Conservation (phyloP, 2,113 vertebrate species). For the Stomatorhinus ivindoensis region DNA sequence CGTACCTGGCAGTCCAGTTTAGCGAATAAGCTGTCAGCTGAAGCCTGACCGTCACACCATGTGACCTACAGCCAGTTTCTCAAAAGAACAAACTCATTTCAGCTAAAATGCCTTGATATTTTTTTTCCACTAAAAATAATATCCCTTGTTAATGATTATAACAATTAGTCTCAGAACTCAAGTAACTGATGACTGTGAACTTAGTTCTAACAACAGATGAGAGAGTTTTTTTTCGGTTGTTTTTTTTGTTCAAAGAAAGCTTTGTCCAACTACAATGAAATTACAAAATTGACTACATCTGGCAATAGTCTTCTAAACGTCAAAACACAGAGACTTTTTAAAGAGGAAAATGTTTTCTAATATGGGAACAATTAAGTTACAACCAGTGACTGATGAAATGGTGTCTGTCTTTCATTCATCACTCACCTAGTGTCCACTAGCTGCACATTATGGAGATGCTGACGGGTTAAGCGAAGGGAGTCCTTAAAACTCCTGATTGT, state of each 20-base stretch:
- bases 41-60: background rate
- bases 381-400: background rate
- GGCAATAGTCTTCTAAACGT: constrained; percentile 49
- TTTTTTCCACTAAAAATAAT: background rate
- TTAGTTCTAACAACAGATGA: constrained; percentile 14
- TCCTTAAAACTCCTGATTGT: background rate
- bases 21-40: background rate
- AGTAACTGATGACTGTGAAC: background rate
- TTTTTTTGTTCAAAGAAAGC: background rate
- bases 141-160: background rate
- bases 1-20: background rate
- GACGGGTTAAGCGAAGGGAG: background rate
- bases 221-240: background rate
- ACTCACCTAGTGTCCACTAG: background rate
- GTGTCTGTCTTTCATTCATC: background rate
- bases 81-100: background rate
- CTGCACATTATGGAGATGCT: background rate
- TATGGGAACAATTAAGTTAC: constrained; percentile 62
- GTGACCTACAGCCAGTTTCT: background rate
- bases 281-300: constrained; percentile 55
- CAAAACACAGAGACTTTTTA: constrained; percentile 49
- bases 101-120: background rate
- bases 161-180: background rate
- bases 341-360: constrained; percentile 45
- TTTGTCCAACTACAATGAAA: constrained; percentile 50